These are phyloP conservation scores for Drosophila parabipectinata DNA, from an alignment of 1,140 invertebrate species.

Conservation along the genomic window DNA sequence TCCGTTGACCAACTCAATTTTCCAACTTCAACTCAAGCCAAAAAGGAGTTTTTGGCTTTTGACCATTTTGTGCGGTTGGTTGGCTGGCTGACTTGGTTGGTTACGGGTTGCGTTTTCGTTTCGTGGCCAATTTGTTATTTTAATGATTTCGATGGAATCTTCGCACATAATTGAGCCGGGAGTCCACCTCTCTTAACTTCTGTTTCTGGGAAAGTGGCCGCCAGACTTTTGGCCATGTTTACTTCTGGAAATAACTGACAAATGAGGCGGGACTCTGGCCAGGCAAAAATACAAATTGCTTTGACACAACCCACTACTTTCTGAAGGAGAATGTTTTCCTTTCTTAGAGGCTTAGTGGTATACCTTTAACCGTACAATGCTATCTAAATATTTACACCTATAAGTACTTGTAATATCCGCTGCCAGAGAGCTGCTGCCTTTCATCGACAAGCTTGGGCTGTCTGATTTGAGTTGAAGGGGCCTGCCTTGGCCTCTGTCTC, in stretches of 20 bases:
- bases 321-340: slow-evolving; percentile 1
- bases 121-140: slow-evolving; percentile 82
- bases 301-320: slow-evolving; percentile 43
- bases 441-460: slow-evolving; percentile 10
- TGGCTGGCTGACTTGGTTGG: too few relatives aligned
- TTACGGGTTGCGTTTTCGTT: slow-evolving; percentile 52
- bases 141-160: slow-evolving; percentile 82
- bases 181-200: slow-evolving; percentile 34
- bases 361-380: slow-evolving; percentile 18
- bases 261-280: slow-evolving; percentile 56
- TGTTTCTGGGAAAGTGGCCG: slow-evolving; percentile 39
- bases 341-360: background rate
- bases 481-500: background rate
- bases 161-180: slow-evolving; percentile 54
- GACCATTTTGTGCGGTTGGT: slow-evolving; percentile 40
- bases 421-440: slow-evolving; percentile 35
- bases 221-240: slow-evolving; percentile 7
- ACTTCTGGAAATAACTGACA: slow-evolving; percentile 57
- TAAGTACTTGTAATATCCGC: slow-evolving; percentile 69
- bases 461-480: slow-evolving; percentile 38
- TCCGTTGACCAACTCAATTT: slow-evolving; percentile 46
- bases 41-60: slow-evolving; percentile 50
- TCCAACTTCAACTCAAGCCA: slow-evolving; percentile 17
- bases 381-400: slow-evolving; percentile 39
- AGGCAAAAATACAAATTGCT: slow-evolving; percentile 59